These are phyloP conservation scores for Lissonota sp. DNA, from an alignment of 2,888 invertebrate species.

Conservation along the genomic window DNA sequence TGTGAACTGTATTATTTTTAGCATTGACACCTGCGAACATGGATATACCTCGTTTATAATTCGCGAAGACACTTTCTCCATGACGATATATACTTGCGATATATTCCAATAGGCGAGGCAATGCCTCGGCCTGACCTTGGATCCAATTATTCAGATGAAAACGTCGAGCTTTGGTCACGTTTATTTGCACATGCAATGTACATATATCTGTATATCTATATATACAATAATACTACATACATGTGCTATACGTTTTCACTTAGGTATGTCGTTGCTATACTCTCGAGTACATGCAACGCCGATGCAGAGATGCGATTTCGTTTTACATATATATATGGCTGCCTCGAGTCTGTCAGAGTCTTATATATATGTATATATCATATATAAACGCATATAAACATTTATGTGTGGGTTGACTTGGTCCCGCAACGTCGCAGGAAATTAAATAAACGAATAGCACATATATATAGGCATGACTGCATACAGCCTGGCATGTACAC, in stretches of 20 bases:
- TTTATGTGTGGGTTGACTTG: conserved; percentile 50
- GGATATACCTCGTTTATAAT: too few species aligned
- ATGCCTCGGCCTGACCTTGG: conserved; percentile 75
- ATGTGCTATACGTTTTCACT: background rate
- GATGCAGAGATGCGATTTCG: conserved; percentile 21
- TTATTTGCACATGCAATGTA: conserved; percentile 3
- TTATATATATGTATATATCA: conserved; percentile 1
- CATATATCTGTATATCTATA: conserved; percentile 1
- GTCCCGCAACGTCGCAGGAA: conserved; percentile 53
- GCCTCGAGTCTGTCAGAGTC: background rate
- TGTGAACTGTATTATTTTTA: too few species aligned
- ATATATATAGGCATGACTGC: conserved; percentile 4
- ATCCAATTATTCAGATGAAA: conserved; percentile 78
- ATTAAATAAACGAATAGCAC: conserved; percentile 61
- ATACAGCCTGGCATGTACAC: conserved; percentile 1
- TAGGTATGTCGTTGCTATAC: conserved; percentile 21
- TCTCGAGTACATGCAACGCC: conserved; percentile 6
- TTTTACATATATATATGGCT: conserved; percentile 44
- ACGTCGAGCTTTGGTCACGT: conserved; percentile 64
- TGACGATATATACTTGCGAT: conserved; percentile 21
- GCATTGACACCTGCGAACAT: too few species aligned
- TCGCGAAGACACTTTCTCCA: conserved; percentile 28
- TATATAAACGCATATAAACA: background rate
- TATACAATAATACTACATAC: background rate
- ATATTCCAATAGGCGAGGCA: conserved; percentile 74